Conservation (phyloP, 1,140 invertebrate genomes). For the Tetragonula clypearis region DNA sequence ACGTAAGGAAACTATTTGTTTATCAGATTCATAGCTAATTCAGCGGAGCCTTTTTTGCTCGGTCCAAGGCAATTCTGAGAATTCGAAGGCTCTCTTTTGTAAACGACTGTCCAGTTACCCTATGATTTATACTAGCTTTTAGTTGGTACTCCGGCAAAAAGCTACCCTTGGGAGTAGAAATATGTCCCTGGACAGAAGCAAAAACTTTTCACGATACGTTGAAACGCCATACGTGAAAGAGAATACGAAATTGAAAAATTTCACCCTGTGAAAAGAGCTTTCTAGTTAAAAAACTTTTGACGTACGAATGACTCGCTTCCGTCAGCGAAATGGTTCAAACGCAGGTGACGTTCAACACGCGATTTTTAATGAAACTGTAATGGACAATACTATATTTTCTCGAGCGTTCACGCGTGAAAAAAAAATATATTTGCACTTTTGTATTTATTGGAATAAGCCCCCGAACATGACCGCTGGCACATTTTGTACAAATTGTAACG, state of each 20-base stretch:
- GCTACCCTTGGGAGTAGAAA: slow-evolving; percentile 70
- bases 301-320: neutral
- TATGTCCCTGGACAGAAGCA: slow-evolving; percentile 58
- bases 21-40: neutral
- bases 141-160: slow-evolving; percentile 75
- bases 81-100: slow-evolving; percentile 73
- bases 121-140: slow-evolving; percentile 81
- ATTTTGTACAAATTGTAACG: neutral
- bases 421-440: neutral
- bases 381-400: neutral
- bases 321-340: neutral
- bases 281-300: slow-evolving; percentile 13
- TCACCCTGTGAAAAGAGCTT: slow-evolving; percentile 1
- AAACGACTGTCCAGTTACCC: slow-evolving; percentile 75
- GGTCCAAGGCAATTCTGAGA: slow-evolving; percentile 54
- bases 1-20: neutral
- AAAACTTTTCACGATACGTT: slow-evolving; percentile 58
- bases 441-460: neutral
- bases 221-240: slow-evolving; percentile 39
- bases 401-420: neutral
- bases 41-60: neutral
- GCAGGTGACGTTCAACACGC: neutral
- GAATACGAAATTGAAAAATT: slow-evolving; percentile 63
- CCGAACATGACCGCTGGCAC: neutral
- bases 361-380: no score